Evolutionary conservation across 2,888 invertebrate genomes (phyloP), one percentile per base, ranked within the genome.

Genomic region (Caenorhabditis sinica): DNA sequence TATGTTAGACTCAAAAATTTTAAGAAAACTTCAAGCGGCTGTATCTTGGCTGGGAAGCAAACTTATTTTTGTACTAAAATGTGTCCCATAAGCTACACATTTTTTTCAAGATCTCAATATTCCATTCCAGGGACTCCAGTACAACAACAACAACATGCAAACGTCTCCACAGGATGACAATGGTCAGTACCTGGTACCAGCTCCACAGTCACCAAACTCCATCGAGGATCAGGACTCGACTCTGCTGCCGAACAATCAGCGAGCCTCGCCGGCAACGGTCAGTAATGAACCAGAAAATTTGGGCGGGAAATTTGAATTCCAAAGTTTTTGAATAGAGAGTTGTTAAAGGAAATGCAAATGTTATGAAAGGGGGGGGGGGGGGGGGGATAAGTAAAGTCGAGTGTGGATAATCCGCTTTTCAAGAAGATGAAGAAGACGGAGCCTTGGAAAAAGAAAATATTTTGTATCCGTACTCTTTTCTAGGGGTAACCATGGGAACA

Each of bases 201-300:
- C 69, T 30, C 49, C 83, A 20, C 85, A 85, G 36, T 90, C 90
- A 4, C 90, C 90, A 28, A 53, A 63, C 8, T 88, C 89, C 28
- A 85, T 73, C 43, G 89, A 90, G 45, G 89, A 90, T 45, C 40
- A 30, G 15, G 69, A 69, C 51, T 30, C 72, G 51, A n/a, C 68
- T 66, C 28, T 51, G 87, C 17, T 82, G 82, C 40, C 89, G 25
- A 69, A 90, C 43, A 84, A 86, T 25, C 84, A 89, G 4, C 82
- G 91, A 53, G 89, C 91, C 0, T 87, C 89, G 11, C 90, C 90
- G 3, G 90, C 90, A 28, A 91, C 91, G 77, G 91, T 91, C 84
- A 58, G 89, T 65, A 0, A 17, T 6, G 13, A 6, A n/a, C 17
- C 4, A 1, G 53, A 43, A 9, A 25, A 15, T 51, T 2, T 8